Percentiles rank a stretch among this genome's conserved stretches.
Conservation (phyloP, 1,140 invertebrate species). For the Macrobrachium rosenbergii region DNA sequence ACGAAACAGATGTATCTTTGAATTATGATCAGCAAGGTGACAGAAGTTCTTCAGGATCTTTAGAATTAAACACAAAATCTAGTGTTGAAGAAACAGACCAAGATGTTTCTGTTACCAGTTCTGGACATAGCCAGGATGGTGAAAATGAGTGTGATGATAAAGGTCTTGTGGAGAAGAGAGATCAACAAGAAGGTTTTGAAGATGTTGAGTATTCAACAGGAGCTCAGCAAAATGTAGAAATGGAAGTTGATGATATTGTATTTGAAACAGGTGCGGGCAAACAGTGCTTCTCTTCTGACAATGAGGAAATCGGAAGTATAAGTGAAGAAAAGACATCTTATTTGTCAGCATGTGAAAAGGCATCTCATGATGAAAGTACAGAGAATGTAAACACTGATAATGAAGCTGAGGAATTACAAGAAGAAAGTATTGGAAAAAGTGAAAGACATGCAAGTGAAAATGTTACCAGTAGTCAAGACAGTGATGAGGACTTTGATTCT, state of each 20-base stretch:
- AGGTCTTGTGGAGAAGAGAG: not conserved
- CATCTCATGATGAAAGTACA: not conserved
- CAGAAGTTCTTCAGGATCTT: too few relatives aligned
- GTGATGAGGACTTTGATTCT: constrained; percentile 59
- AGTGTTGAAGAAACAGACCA: too few relatives aligned
- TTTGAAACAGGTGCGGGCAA: not conserved
- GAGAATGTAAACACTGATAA: not conserved
- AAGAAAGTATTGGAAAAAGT: not conserved
- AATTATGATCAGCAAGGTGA: not conserved
- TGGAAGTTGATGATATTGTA: not conserved
- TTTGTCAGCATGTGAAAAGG: not conserved
- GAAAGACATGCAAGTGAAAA: not conserved
- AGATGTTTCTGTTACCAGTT: too few relatives aligned
- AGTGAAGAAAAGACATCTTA: not conserved
- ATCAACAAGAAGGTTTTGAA: constrained; percentile 2
- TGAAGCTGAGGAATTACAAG: not conserved
- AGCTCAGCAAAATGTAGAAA: not conserved
- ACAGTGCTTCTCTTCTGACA: not conserved
- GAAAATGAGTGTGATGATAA: too few relatives aligned
- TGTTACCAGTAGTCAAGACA: constrained; percentile 24
- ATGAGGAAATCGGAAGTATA: not conserved
- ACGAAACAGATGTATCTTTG: not conserved
- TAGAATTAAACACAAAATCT: too few relatives aligned
- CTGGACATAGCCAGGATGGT: too few relatives aligned
- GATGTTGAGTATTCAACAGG: not conserved